These are phyloP conservation scores for Montipora efflorescens DNA, from an alignment of 64 coral and sea anemone species.

Conservation along the genomic window DNA sequence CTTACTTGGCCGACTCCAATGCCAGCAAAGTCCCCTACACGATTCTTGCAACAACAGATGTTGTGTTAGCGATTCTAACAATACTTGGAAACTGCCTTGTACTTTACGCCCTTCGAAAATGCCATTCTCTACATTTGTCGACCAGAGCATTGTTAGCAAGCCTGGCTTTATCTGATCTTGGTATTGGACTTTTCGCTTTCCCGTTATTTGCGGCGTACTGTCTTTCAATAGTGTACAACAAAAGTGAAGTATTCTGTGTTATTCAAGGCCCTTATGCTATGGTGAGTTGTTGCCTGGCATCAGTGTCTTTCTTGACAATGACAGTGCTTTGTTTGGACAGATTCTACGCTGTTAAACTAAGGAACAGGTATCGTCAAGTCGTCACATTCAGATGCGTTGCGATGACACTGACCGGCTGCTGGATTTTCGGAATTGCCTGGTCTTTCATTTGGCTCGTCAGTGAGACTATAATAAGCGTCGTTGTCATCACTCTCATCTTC, in stretches of 20 bases:
- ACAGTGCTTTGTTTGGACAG: neutral
- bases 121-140: neutral
- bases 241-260: constrained; percentile 8
- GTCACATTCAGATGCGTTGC: neutral
- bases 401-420: neutral
- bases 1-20: neutral
- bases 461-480: too few species aligned
- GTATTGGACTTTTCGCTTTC: constrained; percentile 23
- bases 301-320: constrained; percentile 6
- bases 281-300: neutral
- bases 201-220: constrained; percentile 32
- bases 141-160: constrained; percentile 11
- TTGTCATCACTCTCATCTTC: neutral
- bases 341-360: neutral
- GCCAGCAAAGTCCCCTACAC: neutral
- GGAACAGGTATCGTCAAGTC: neutral
- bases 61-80: constrained; percentile 6
- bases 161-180: constrained; percentile 50
- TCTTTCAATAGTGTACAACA: neutral
- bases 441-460: neutral
- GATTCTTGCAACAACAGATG: neutral
- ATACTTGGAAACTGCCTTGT: neutral
- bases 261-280: neutral
- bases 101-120: constrained; percentile 11
- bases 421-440: constrained; percentile 1